A percentile compares a stretch with the other conserved stretches of the same genome.
phyloP scores from a whole-genome alignment of 2,888 invertebrate species.

The Sarcophaga caerulescens region DNA sequence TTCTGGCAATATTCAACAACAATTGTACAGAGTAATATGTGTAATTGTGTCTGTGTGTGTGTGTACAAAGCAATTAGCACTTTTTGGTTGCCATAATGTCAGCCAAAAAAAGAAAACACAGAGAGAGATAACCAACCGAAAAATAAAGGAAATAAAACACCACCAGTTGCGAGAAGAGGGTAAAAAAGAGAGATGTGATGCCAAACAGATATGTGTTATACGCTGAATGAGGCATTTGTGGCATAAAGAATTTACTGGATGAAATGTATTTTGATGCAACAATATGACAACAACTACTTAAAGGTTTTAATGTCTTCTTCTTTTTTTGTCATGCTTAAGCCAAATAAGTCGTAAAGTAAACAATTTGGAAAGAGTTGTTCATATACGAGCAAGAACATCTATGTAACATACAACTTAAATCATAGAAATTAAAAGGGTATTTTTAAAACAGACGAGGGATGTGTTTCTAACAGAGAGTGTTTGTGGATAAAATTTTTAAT shows the following conservation, averaged over 20 bases:
- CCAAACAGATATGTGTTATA: constrained; percentile 66
- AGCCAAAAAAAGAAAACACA: constrained; percentile 46
- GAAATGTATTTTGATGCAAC: constrained; percentile 57
- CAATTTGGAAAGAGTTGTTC: background rate
- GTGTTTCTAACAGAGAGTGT: too few species aligned
- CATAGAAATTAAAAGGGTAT: background rate
- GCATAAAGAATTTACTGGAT: constrained; percentile 55
- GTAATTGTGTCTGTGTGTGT: background rate
- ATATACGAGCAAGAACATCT: background rate
- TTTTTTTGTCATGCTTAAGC: background rate
- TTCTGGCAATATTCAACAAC: constrained; percentile 5
- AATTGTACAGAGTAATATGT: constrained; percentile 37
- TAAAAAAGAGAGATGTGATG: constrained; percentile 3
- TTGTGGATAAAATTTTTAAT: too few species aligned
- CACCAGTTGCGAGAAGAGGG: constrained; percentile 42
- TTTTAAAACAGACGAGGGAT: too few species aligned
- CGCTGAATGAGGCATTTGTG: constrained; percentile 66
- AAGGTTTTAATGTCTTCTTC: constrained; percentile 2
- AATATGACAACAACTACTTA: constrained; percentile 57
- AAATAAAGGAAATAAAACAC: constrained; percentile 27
- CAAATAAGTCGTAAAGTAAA: background rate
- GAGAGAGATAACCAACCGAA: background rate
- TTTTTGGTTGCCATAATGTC: constrained; percentile 65
- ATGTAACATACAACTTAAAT: background rate
- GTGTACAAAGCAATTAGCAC: constrained; percentile 65